phyloP scores from a whole-genome alignment of 2,888 invertebrate genomes.

The Sphinx pinastri region DNA sequence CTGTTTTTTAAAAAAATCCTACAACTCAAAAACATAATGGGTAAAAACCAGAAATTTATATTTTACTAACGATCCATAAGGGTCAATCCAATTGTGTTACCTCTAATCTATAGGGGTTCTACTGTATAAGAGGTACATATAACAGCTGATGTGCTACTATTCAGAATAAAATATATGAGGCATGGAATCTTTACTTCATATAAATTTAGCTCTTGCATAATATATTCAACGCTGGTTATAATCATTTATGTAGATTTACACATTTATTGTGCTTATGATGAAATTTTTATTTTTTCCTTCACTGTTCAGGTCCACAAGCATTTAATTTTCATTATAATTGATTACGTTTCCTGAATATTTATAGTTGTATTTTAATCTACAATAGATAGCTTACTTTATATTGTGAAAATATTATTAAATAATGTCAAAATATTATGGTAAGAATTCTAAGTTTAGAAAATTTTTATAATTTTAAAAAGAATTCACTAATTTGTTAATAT shows the following conservation, averaged over 20 bases:
- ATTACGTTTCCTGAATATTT: no score
- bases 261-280: slow-evolving; percentile 52
- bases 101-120: slow-evolving; percentile 51
- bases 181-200: slow-evolving; percentile 59
- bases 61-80: not conserved
- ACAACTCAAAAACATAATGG: not conserved
- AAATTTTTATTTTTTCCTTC: slow-evolving; percentile 38
- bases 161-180: slow-evolving; percentile 60
- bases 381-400: no score
- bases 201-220: slow-evolving; percentile 36
- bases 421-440: no score
- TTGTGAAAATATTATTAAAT: no score
- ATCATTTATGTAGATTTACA: slow-evolving; percentile 73
- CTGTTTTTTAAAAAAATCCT: no score
- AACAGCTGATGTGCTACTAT: slow-evolving; percentile 73
- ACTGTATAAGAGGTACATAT: slow-evolving; percentile 48
- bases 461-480: no score
- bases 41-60: not conserved
- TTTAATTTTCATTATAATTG: not conserved
- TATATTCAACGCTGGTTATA: slow-evolving; percentile 42
- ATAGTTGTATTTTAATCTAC: no score
- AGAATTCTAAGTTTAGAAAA: no score
- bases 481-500: no score
- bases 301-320: slow-evolving; percentile 28
- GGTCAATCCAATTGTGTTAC: not conserved